Percentiles rank a stretch among this genome's conserved stretches.
Evolutionary conservation across 2,113 vertebrate species (phyloP).

Genomic region (Coptodon rendalli): DNA sequence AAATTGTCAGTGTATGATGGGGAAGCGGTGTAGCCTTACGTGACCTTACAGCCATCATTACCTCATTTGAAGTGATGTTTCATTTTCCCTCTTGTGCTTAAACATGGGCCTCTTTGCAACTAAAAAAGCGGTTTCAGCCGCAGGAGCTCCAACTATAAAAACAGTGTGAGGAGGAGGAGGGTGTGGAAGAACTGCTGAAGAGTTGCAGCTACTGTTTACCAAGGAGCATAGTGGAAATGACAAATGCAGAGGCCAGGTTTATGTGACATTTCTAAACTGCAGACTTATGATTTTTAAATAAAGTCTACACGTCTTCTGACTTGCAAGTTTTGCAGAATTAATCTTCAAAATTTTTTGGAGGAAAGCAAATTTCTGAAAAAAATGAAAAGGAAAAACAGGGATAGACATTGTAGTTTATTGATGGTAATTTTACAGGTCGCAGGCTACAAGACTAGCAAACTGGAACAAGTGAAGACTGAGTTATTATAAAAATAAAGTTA

Average conservation of each 20-base stretch:
- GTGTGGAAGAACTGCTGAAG: background rate
- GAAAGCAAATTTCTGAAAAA: background rate
- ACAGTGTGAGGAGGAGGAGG: background rate
- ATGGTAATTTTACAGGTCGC: constrained; percentile 1
- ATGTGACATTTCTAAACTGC: background rate
- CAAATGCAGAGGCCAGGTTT: background rate
- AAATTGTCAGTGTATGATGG: constrained; percentile 18
- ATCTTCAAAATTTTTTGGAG: background rate
- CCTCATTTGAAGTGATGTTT: background rate
- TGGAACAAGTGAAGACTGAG: background rate
- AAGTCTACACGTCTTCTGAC: background rate
- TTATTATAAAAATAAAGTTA: background rate
- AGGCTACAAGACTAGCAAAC: constrained; percentile 13
- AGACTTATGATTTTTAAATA: background rate
- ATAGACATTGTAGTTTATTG: constrained; percentile 31
- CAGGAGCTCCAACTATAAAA: constrained; percentile 11
- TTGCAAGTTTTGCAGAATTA: background rate
- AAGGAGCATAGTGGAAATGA: background rate
- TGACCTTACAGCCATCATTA: background rate
- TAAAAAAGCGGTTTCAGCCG: background rate
- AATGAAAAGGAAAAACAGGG: background rate
- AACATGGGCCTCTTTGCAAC: background rate
- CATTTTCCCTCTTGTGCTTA: background rate
- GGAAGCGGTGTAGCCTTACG: background rate
- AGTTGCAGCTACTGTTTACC: background rate